These are phyloP conservation scores for Acanthurus tractus DNA, from an alignment of 2,797 vertebrate species.

Conservation along the genomic window DNA sequence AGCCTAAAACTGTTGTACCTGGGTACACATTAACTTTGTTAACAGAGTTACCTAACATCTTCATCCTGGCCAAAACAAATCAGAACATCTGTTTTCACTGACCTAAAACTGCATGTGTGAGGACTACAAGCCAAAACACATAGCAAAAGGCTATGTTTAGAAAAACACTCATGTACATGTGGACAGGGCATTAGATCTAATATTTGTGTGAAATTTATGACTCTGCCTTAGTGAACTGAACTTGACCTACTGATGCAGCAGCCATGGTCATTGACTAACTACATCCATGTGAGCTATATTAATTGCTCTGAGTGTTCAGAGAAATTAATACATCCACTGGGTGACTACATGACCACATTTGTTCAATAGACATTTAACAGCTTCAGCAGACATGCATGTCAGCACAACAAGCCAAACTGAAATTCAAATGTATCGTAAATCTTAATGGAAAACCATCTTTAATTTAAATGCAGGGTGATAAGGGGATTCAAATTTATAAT, in stretches of 20 bases:
- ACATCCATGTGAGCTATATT: neutral
- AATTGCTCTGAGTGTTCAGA: slow-evolving; percentile 1
- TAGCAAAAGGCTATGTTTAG: no score
- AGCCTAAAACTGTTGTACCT: no score
- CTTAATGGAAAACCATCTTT: neutral
- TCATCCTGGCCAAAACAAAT: no score
- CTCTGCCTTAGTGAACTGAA: neutral
- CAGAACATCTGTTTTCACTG: no score
- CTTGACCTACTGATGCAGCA: slow-evolving; percentile 4
- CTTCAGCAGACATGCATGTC: slow-evolving; percentile 60
- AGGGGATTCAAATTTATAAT: slow-evolving; percentile 52
- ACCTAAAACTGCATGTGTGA: no score
- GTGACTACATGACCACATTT: slow-evolving; percentile 23
- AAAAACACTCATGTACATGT: no score
- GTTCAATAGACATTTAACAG: slow-evolving; percentile 42
- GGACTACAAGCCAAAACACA: no score
- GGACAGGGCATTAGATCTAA: neutral
- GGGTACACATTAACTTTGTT: no score
- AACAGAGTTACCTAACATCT: no score
- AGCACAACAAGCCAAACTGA: slow-evolving; percentile 18
- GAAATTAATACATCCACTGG: neutral
- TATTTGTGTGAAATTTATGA: neutral
- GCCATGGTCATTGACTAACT: neutral
- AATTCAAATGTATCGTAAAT: slow-evolving; percentile 61
- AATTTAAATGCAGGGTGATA: slow-evolving; percentile 10